Evolutionary conservation across 1,140 invertebrate species (phyloP).

Genomic region (Drosophila bifasciata): DNA sequence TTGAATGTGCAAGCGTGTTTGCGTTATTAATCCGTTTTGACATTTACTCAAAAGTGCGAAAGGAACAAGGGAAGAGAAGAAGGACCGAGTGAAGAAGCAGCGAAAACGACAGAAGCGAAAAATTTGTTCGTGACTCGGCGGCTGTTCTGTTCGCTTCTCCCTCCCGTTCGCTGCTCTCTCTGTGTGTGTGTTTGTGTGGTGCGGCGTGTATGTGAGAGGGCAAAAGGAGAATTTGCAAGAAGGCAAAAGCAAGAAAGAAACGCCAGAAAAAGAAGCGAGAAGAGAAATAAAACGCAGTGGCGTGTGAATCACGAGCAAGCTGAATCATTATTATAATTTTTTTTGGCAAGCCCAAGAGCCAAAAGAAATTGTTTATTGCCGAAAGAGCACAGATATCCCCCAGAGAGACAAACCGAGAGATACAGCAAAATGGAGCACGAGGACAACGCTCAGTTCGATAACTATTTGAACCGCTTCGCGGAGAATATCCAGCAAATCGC

Average conservation of each 20-base stretch:
- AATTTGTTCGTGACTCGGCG: constrained; percentile 57
- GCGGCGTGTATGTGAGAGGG: constrained; percentile 51
- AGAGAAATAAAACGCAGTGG: constrained; percentile 53
- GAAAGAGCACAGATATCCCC: constrained; percentile 17
- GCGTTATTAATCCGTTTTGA: no score
- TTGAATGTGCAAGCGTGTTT: no score
- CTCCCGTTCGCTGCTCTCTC: constrained; percentile 31
- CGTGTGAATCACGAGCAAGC: constrained; percentile 69
- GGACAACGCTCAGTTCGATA: constrained; percentile 74
- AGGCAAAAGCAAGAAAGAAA: constrained; percentile 40
- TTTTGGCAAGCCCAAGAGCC: constrained; percentile 35
- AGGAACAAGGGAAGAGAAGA: constrained; percentile 35
- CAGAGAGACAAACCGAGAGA: constrained; percentile 26
- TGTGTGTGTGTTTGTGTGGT: constrained; percentile 57
- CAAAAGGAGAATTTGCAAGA: constrained; percentile 69
- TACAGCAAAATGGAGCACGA: constrained; percentile 75
- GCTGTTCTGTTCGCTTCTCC: constrained; percentile 37
- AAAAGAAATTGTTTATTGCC: constrained; percentile 43
- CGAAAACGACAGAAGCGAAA: constrained; percentile 47
- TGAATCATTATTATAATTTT: constrained; percentile 45
- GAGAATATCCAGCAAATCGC: constrained; percentile 76
- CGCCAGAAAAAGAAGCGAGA: constrained; percentile 51
- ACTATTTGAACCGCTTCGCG: constrained; percentile 70
- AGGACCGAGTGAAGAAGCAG: constrained; percentile 37
- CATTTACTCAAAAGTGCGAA: no score